Evolutionary conservation across 2,888 invertebrate species (phyloP).

Genomic region (Eurytoma californica): DNA sequence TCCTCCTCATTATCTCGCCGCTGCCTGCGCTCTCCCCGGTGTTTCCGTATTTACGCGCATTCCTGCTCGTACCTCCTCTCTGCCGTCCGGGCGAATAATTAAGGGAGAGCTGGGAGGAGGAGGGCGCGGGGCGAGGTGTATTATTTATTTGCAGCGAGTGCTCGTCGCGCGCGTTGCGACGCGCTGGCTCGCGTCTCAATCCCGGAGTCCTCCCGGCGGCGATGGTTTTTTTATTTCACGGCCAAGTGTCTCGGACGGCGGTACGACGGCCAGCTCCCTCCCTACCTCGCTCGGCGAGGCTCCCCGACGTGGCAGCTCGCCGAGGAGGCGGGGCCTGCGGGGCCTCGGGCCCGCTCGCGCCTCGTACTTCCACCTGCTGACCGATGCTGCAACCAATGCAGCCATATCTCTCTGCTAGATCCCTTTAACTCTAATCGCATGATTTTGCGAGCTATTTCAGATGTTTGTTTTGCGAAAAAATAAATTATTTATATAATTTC

Average conservation of each 20-base stretch:
- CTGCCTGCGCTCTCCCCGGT: no score
- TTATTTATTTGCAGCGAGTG: conserved; percentile 14
- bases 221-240: conserved; percentile 72
- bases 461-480: no score
- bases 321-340: conserved; percentile 59
- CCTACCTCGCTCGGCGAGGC: not conserved
- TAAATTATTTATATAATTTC: not conserved
- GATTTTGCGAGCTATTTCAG: no score
- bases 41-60: no score
- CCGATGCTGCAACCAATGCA: not conserved
- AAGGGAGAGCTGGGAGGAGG: not conserved
- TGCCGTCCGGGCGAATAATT: no score
- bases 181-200: conserved; percentile 67
- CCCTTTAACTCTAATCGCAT: not conserved
- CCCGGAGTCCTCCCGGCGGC: conserved; percentile 55
- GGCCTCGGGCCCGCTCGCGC: conserved; percentile 41
- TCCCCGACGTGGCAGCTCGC: conserved; percentile 49
- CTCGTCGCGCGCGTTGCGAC: not conserved
- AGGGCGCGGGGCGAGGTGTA: not conserved
- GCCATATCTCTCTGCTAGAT: not conserved
- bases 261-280: not conserved
- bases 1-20: conserved; percentile 1
- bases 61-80: no score
- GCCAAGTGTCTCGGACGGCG: conserved; percentile 63
- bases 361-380: conserved; percentile 40